Evolutionary conservation across 2,888 invertebrate genomes (phyloP), one percentile per base, ranked within the genome.

Genomic region (Galerucella pusilla): DNA sequence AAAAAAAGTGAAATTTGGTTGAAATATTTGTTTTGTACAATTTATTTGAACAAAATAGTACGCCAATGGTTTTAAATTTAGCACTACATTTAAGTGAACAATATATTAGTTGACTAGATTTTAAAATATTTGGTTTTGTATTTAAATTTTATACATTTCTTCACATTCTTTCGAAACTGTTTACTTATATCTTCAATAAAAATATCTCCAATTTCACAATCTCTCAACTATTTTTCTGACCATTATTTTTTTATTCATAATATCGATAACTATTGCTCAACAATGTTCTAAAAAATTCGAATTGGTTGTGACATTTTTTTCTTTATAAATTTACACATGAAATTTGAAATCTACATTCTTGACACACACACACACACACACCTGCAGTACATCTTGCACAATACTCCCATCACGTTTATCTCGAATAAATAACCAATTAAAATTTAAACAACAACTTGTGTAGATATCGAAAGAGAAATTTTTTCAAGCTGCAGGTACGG

Each of bases 211-310:
- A 14, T 49, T 11, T 49, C 11, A 49, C 12, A 49, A 49, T 49
- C 49, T 49, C 49, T 49, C 49, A 49, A n/a, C 14, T n/a, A 54
- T n/a, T 7, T 54, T 54, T n/a, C 54, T 7, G 5, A 14, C n/a
- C 54, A n/a, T 54, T 54, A 54, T 54, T 54, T n/a, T 49, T 54
- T 54, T 54, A 54, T 54, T 54, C n/a, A 54, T 54, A 54, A n/a
- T 54, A n/a, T 14, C 54, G 16, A 54, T 16, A n/a, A n/a, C 7
- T 54, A n/a, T 54, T n/a, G 16, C 54, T 49, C 49, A 49, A 49
- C 49, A 49, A 49, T 49, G 49, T 49, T 49, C 49, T 14, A 54
- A 54, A 54, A 20, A 54, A 54, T 54, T 54, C 16, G 54, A 14
- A 54, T 52, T 6, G 52, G 52, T n/a, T 46, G 10, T 46, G 46